Percentiles rank a stretch among this genome's conserved stretches.
These are phyloP conservation scores for Unio pictorum DNA, from an alignment of 2,888 invertebrate genomes.

Conservation along the genomic window DNA sequence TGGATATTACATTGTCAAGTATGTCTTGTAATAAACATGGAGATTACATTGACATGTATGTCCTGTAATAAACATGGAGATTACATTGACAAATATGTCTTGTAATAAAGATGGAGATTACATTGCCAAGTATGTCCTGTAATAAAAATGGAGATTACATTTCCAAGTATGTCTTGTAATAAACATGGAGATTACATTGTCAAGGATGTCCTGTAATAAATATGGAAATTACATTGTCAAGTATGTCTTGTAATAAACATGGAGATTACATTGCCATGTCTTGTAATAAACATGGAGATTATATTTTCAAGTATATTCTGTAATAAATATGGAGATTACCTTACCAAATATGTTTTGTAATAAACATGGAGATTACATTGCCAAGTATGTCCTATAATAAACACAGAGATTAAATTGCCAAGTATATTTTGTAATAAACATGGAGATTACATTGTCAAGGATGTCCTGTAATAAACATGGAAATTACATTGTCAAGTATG, in stretches of 20 bases:
- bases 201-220: slow-evolving; percentile 48
- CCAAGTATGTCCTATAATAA: no score
- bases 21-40: no score
- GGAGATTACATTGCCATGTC: not conserved
- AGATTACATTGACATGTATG: no score
- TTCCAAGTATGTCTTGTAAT: not conserved
- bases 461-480: not conserved
- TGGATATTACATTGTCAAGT: not conserved
- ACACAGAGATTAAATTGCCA: slow-evolving; percentile 42
- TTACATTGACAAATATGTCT: not conserved
- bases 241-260: not conserved
- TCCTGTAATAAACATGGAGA: slow-evolving; percentile 35
- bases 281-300: not conserved
- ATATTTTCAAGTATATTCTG: not conserved
- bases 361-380: slow-evolving; percentile 25
- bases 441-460: not conserved
- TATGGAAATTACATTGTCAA: not conserved
- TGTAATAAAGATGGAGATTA: slow-evolving; percentile 17
- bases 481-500: not conserved
- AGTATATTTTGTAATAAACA: slow-evolving; percentile 14
- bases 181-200: slow-evolving; percentile 40
- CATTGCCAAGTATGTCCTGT: slow-evolving; percentile 56
- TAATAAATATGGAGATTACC: slow-evolving; percentile 1
- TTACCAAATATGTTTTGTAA: slow-evolving; percentile 38
- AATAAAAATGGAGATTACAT: slow-evolving; percentile 4